Evolutionary conservation across 2,113 vertebrate genomes (phyloP).

Genomic region (Sphyrna mokarran): DNA sequence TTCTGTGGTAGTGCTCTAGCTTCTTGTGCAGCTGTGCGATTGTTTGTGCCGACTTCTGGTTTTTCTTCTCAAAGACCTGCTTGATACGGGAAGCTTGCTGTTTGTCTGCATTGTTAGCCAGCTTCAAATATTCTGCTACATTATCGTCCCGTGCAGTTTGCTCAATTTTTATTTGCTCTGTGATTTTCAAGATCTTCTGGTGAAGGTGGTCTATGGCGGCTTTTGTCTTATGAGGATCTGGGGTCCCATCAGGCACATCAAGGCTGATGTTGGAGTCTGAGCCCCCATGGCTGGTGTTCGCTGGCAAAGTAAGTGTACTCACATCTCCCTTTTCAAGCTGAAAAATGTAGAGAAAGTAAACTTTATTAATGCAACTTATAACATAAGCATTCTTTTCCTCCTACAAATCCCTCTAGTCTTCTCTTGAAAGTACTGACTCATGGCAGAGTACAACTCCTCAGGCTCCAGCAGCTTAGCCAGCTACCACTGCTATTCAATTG

Average conservation of each 20-base stretch:
- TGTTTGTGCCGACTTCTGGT: slow-evolving; percentile 94
- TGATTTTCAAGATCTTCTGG: slow-evolving; percentile 97
- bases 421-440: not conserved
- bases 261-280: slow-evolving; percentile 77
- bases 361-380: not conserved
- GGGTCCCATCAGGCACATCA: slow-evolving; percentile 69
- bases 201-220: slow-evolving; percentile 89
- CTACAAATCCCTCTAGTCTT: not conserved
- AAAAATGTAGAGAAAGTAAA: slow-evolving; percentile 34
- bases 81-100: slow-evolving; percentile 94
- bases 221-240: slow-evolving; percentile 81
- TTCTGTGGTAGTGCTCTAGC: slow-evolving; percentile 90
- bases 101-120: slow-evolving; percentile 94
- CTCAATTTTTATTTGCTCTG: slow-evolving; percentile 94
- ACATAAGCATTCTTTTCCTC: not conserved
- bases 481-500: not conserved
- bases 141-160: slow-evolving; percentile 96
- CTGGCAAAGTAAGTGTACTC: slow-evolving; percentile 63
- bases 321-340: slow-evolving; percentile 92
- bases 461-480: not conserved
- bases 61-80: slow-evolving; percentile 99
- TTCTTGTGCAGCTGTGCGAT: slow-evolving; percentile 97
- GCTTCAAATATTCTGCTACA: slow-evolving; percentile 92
- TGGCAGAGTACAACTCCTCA: not conserved
- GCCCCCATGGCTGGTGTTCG: slow-evolving; percentile 70